Conservation (phyloP, 2,888 invertebrate genomes). For the Acleris literana region DNA sequence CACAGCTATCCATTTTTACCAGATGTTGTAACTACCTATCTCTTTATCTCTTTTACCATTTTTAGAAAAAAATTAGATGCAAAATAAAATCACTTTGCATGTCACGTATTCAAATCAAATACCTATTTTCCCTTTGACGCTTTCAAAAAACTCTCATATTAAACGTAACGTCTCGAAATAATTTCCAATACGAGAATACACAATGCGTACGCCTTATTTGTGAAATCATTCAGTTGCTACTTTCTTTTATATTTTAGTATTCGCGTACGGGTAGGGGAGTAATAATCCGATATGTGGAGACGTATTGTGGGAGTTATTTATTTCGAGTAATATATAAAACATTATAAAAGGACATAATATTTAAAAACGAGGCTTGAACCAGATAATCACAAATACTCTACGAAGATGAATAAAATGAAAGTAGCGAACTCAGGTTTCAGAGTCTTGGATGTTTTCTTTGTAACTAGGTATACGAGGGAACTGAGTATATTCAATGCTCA, state of each 20-base stretch:
- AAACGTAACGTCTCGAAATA: slow-evolving; percentile 47
- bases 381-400: no score
- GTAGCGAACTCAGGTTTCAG: no score
- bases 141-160: slow-evolving; percentile 46
- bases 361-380: no score
- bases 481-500: no score
- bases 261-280: slow-evolving; percentile 4
- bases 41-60: no score
- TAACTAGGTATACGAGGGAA: no score
- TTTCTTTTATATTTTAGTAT: slow-evolving; percentile 39
- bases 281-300: slow-evolving; percentile 29
- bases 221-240: slow-evolving; percentile 47
- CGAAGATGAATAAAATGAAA: no score
- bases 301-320: background rate
- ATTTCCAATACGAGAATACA: slow-evolving; percentile 46
- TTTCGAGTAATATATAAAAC: background rate
- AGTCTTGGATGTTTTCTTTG: no score
- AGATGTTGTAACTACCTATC: no score
- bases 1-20: no score
- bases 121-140: slow-evolving; percentile 38
- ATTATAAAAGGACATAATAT: no score
- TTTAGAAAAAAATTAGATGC: slow-evolving; percentile 6
- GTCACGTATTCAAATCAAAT: slow-evolving; percentile 36
- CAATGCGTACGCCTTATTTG: slow-evolving; percentile 49
- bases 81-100: slow-evolving; percentile 13